Evolutionary conservation across 2,113 vertebrate genomes (phyloP).

Genomic region (Colius striatus): DNA sequence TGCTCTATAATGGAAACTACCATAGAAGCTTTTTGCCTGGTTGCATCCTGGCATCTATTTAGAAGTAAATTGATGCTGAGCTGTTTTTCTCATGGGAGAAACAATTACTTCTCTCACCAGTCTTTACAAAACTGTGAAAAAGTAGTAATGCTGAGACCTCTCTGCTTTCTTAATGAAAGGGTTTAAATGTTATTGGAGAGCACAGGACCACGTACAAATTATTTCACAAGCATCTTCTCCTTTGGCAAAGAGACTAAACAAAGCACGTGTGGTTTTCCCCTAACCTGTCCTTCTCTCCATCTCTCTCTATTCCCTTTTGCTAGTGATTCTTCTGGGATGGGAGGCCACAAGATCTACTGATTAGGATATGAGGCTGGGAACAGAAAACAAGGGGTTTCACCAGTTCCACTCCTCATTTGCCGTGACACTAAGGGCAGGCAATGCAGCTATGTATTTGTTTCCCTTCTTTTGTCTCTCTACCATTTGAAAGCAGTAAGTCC

Average conservation of each 20-base stretch:
- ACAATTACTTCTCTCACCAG: neutral
- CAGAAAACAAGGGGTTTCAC: neutral
- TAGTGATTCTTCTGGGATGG: neutral
- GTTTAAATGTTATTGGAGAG: neutral
- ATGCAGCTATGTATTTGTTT: neutral
- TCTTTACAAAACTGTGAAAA: neutral
- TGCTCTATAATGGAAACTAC: neutral
- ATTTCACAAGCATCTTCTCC: neutral
- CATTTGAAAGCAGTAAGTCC: neutral
- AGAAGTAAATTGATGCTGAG: neutral
- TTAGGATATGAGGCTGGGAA: neutral
- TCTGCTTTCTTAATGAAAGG: neutral
- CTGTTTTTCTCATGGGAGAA: neutral
- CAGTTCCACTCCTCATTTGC: neutral
- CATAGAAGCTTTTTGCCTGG: neutral
- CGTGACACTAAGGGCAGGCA: neutral
- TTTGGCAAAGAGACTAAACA: neutral
- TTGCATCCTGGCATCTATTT: neutral
- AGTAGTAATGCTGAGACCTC: neutral
- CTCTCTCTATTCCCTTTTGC: neutral
- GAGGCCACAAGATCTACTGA: neutral
- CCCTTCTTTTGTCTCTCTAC: neutral
- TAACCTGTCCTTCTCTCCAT: neutral
- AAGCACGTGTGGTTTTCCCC: neutral
- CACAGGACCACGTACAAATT: neutral